Conservation (phyloP, 2,797 vertebrate genomes). For the Buphagus erythrorhynchus region DNA sequence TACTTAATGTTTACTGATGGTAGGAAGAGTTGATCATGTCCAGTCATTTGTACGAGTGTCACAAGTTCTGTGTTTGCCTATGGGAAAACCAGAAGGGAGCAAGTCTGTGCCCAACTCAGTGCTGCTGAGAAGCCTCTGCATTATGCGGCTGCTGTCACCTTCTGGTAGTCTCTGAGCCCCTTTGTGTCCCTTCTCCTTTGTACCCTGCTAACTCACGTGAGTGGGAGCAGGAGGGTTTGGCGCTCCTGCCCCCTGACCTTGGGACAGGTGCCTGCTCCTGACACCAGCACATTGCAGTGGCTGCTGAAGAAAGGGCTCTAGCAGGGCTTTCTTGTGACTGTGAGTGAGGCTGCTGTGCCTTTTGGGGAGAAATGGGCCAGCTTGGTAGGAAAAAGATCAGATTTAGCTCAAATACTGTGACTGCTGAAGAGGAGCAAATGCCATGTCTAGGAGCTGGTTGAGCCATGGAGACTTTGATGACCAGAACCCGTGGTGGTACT, state of each 20-base stretch:
- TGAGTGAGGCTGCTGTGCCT: not conserved
- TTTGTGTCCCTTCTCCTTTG: not conserved
- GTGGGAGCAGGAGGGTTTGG: accelerated
- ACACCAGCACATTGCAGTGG: not conserved
- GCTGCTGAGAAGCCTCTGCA: not conserved
- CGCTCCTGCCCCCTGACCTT: not conserved
- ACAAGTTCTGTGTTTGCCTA: accelerated
- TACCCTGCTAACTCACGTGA: accelerated
- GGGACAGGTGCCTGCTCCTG: not conserved
- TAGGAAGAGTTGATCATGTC: not conserved
- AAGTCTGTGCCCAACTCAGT: accelerated
- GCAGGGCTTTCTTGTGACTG: not conserved
- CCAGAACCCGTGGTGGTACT: not conserved
- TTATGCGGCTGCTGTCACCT: not conserved
- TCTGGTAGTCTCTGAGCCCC: not conserved
- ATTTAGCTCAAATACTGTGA: not conserved
- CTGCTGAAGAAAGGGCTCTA: not conserved
- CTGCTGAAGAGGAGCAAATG: not conserved
- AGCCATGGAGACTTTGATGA: not conserved
- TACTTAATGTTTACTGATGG: not conserved
- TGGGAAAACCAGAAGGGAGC: not conserved
- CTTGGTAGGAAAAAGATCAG: not conserved
- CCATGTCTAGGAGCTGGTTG: accelerated
- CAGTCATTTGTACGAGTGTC: not conserved
- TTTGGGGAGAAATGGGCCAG: not conserved